These are phyloP conservation scores for Danaus melanippus DNA, from an alignment of 1,140 invertebrate species.

Conservation along the genomic window DNA sequence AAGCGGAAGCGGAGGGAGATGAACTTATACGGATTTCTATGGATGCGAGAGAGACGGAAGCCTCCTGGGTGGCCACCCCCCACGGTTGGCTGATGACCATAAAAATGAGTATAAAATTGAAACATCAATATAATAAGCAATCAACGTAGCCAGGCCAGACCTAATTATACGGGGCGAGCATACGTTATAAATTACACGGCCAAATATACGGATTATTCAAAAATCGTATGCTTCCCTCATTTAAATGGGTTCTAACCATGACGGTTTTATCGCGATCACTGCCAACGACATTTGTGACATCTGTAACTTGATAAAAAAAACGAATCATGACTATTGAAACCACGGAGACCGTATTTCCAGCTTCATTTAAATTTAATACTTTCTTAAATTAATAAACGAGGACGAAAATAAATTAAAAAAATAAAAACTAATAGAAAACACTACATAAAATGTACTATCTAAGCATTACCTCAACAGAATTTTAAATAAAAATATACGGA, in stretches of 20 bases:
- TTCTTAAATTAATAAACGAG: no score
- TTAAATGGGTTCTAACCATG: constrained; percentile 1
- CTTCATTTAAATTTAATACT: no score
- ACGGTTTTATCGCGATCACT: no score
- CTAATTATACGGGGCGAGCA: constrained; percentile 65
- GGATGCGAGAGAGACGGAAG: constrained; percentile 34
- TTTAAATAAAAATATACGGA: no score
- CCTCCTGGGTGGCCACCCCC: constrained; percentile 66
- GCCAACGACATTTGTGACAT: no score
- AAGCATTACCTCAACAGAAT: no score
- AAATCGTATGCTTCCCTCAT: constrained; percentile 29
- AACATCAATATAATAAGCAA: constrained; percentile 73
- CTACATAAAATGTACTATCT: no score
- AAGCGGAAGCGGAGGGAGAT: constrained; percentile 46
- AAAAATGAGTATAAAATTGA: constrained; percentile 73
- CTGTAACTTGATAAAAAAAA: no score
- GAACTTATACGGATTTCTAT: constrained; percentile 25
- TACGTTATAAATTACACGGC: constrained; percentile 61
- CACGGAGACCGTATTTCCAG: no score
- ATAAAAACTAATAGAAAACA: no score
- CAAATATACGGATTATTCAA: constrained; percentile 56
- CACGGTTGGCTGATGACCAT: constrained; percentile 69
- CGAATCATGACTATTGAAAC: no score
- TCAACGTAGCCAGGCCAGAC: constrained; percentile 56
- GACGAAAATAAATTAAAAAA: no score